phyloP scores from a whole-genome alignment of 2,113 vertebrate species.

The Bolborhynchus lineola region DNA sequence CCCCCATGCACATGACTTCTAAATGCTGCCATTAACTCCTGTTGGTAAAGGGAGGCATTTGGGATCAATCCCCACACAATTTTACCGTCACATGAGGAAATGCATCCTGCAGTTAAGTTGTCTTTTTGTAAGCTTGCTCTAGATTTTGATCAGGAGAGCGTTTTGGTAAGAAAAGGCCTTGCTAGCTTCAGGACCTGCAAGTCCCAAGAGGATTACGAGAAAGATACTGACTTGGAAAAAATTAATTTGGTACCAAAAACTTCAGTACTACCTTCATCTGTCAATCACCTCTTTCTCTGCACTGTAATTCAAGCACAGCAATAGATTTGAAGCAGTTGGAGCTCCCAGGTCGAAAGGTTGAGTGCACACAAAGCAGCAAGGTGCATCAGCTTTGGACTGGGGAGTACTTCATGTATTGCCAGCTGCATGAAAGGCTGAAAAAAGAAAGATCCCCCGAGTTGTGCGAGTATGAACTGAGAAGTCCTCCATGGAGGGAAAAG shows the following conservation, averaged over 20 bases:
- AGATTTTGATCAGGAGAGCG: neutral
- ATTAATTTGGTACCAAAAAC: neutral
- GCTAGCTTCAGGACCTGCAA: neutral
- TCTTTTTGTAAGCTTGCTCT: neutral
- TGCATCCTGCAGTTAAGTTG: neutral
- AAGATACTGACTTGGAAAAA: neutral
- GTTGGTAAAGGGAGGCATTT: accelerated
- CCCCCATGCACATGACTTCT: neutral
- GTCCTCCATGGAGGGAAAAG: neutral
- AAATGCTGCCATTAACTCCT: neutral
- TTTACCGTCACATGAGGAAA: neutral
- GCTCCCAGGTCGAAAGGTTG: neutral
- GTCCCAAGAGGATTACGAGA: neutral
- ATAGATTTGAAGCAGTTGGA: neutral
- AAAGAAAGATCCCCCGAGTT: neutral
- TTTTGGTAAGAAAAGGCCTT: neutral
- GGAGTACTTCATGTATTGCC: accelerated
- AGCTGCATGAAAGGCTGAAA: accelerated
- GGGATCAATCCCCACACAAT: accelerated
- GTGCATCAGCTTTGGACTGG: neutral
- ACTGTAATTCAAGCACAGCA: neutral
- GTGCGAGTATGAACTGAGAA: neutral
- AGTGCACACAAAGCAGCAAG: neutral
- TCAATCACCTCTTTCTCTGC: neutral
- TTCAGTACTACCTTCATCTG: neutral